A percentile compares a stretch with the other conserved stretches of the same genome.
phyloP scores from a whole-genome alignment of 2,113 vertebrate genomes.

The Rhinichthys klamathensis region DNA sequence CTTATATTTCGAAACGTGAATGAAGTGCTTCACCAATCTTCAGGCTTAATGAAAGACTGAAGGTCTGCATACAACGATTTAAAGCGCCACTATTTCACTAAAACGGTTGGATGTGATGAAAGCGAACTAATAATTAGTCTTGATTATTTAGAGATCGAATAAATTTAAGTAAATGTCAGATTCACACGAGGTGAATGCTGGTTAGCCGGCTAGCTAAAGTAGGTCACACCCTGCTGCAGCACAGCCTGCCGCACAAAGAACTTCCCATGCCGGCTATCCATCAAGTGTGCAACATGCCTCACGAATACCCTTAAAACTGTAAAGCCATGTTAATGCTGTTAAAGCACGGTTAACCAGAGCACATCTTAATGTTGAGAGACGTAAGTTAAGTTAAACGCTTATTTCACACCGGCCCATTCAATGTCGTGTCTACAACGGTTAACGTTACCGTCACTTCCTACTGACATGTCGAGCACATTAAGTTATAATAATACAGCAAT shows the following conservation, averaged over 20 bases:
- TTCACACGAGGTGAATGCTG: slow-evolving; percentile 51
- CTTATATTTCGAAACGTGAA: not conserved
- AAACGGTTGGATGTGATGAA: not conserved
- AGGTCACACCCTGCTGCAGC: slow-evolving; percentile 81
- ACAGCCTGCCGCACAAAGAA: slow-evolving; percentile 66
- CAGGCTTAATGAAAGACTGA: not conserved
- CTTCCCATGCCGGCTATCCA: slow-evolving; percentile 31
- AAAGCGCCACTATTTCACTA: too few relatives aligned
- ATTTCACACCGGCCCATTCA: not conserved
- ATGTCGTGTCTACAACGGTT: not conserved
- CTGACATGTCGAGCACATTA: not conserved
- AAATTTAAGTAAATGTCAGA: not conserved
- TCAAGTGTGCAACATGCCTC: not conserved
- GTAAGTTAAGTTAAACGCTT: not conserved
- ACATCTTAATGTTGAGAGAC: too few relatives aligned
- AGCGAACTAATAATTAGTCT: not conserved
- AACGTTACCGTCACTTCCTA: not conserved
- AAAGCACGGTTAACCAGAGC: not conserved
- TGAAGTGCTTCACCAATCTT: not conserved
- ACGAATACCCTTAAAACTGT: not conserved
- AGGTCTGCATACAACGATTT: not conserved
- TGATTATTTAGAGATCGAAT: not conserved
- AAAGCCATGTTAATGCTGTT: not conserved
- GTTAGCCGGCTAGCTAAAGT: slow-evolving; percentile 74
- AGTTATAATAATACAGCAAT: not conserved